Evolutionary conservation across 2,797 vertebrate genomes (phyloP).

Genomic region (Merluccius polli): DNA sequence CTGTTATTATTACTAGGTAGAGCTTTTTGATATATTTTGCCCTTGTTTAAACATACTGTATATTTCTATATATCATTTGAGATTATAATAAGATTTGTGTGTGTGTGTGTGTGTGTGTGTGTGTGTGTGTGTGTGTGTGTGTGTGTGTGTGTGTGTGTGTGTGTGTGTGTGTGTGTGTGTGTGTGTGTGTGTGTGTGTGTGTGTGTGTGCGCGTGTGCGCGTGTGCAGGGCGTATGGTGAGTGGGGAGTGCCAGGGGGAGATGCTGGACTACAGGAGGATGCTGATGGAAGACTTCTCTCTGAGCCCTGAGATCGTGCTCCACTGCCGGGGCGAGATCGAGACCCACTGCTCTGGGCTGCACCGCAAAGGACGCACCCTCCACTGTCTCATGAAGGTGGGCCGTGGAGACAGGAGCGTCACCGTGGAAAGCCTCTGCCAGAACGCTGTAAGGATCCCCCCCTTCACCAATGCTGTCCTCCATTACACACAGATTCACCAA

Average conservation of each 20-base stretch:
- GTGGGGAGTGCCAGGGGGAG: constrained; percentile 95
- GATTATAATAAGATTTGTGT: no score
- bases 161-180: constrained; percentile 37
- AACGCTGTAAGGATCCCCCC: constrained; percentile 80
- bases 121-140: constrained; percentile 4
- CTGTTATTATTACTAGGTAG: no score
- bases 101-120: background rate
- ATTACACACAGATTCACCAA: background rate
- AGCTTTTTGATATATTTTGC: no score
- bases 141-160: constrained; percentile 41
- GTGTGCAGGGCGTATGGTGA: constrained; percentile 84
- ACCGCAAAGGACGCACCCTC: constrained; percentile 92
- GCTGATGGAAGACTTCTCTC: constrained; percentile 97
- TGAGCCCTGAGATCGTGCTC: constrained; percentile 96
- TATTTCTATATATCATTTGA: no score
- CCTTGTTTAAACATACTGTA: no score
- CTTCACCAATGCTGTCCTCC: background rate
- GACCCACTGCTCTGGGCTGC: constrained; percentile 90
- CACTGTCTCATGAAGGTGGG: constrained; percentile 95
- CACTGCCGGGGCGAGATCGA: constrained; percentile 94
- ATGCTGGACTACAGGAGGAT: constrained; percentile 97
- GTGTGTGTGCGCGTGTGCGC: background rate
- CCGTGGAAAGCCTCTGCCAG: constrained; percentile 83
- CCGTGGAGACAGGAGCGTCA: constrained; percentile 80
- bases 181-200: background rate